A percentile compares a stretch with the other conserved stretches of the same genome.
Conservation (phyloP, 2,113 vertebrate species). For the Oreochromis niloticus region DNA sequence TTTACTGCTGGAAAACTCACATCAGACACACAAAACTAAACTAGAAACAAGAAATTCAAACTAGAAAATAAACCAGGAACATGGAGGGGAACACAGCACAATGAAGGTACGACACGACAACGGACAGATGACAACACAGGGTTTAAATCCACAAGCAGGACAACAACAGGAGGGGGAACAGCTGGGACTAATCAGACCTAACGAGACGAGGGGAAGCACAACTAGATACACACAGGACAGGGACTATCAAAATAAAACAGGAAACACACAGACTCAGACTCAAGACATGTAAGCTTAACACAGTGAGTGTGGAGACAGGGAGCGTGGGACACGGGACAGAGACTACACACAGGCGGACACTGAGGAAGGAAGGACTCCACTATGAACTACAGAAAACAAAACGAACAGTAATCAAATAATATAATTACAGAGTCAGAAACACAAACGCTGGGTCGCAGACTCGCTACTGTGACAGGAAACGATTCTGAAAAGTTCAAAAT, state of each 20-base stretch:
- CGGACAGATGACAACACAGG: not conserved
- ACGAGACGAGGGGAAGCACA: not conserved
- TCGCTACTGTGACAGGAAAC: not conserved
- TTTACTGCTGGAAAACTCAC: not conserved
- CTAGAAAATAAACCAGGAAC: not conserved
- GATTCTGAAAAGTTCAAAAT: not conserved
- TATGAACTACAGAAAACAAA: not conserved
- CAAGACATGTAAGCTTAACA: not conserved
- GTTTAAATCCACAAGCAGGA: not conserved
- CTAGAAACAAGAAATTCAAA: not conserved
- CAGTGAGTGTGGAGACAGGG: not conserved
- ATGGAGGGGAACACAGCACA: not conserved
- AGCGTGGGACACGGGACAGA: not conserved
- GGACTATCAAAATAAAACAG: not conserved
- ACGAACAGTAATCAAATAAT: not conserved
- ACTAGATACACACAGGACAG: not conserved
- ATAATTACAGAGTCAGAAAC: not conserved
- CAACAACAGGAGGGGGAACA: not conserved
- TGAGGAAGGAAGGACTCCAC: not conserved
- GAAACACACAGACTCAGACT: not conserved
- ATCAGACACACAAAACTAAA: not conserved
- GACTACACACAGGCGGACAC: not conserved
- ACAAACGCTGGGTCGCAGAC: not conserved
- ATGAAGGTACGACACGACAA: not conserved
- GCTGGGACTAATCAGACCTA: accelerated